Conservation (phyloP, 2,888 invertebrate species). For the Helicoverpa assulta region DNA sequence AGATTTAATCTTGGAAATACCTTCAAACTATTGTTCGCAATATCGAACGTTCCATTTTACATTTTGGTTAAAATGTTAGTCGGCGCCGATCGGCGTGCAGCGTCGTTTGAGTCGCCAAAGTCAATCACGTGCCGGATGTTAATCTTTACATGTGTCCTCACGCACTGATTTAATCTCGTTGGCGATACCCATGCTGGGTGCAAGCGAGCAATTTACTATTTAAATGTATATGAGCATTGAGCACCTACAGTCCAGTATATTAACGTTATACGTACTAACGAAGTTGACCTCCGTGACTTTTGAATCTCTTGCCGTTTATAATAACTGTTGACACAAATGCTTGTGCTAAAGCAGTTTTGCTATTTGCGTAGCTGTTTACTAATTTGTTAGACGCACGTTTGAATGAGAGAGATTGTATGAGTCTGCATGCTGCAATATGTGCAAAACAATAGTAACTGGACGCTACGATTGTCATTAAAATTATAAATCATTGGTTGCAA, state of each 20-base stretch:
- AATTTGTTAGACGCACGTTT: slow-evolving; percentile 27
- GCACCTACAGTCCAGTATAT: slow-evolving; percentile 33
- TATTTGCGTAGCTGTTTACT: slow-evolving; percentile 36
- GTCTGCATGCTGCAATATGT: slow-evolving; percentile 9
- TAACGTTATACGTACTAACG: slow-evolving; percentile 35
- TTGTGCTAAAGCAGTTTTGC: slow-evolving; percentile 37
- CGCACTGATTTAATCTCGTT: slow-evolving; percentile 68
- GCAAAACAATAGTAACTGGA: slow-evolving; percentile 11
- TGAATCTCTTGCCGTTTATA: slow-evolving; percentile 39
- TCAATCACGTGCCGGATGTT: slow-evolving; percentile 71
- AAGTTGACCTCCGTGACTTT: slow-evolving; percentile 61
- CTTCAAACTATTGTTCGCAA: slow-evolving; percentile 21
- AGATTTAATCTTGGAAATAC: slow-evolving; percentile 2
- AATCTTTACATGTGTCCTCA: slow-evolving; percentile 70
- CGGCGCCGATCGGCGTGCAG: slow-evolving; percentile 25
- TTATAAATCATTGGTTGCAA: slow-evolving; percentile 8
- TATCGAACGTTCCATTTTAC: slow-evolving; percentile 10
- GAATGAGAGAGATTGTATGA: slow-evolving; percentile 16
- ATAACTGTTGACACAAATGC: slow-evolving; percentile 50
- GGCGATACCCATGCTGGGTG: slow-evolving; percentile 57
- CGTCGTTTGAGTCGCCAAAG: slow-evolving; percentile 53
- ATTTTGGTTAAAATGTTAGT: slow-evolving; percentile 16
- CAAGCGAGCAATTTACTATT: slow-evolving; percentile 59
- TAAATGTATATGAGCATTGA: slow-evolving; percentile 47
- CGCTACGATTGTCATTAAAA: slow-evolving; percentile 3